These are phyloP conservation scores for Colistium nudipinnis DNA, from an alignment of 2,113 vertebrate species.

Conservation along the genomic window DNA sequence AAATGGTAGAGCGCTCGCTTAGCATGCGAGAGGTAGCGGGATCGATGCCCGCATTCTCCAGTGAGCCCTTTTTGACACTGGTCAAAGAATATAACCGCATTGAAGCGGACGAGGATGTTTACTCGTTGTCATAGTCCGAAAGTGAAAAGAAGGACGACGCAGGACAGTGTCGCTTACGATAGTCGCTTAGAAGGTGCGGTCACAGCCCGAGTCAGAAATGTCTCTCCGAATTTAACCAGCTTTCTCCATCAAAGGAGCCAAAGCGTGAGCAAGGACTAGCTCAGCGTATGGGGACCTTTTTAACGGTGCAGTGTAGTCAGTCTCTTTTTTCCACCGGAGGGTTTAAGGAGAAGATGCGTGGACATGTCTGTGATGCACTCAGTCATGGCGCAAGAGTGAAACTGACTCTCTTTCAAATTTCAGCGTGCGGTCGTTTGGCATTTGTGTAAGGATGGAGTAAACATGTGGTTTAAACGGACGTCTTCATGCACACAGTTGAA, in stretches of 20 bases:
- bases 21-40: slow-evolving; percentile 83
- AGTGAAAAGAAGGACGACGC: no score
- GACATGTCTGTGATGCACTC: slow-evolving; percentile 5
- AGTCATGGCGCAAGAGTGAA: slow-evolving; percentile 14
- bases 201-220: no score
- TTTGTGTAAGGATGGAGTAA: background rate
- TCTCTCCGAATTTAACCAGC: no score
- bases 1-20: slow-evolving; percentile 88
- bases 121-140: no score
- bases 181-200: no score
- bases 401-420: background rate
- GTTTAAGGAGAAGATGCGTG: background rate
- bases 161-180: no score
- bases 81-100: no score
- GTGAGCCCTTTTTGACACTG: accelerated
- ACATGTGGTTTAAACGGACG: background rate
- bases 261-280: no score
- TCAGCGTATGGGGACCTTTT: no score
- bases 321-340: background rate
- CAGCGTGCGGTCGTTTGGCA: slow-evolving; percentile 2
- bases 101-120: no score
- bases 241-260: no score
- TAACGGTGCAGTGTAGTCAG: background rate
- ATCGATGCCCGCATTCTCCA: slow-evolving; percentile 73
- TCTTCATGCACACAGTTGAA: background rate